phyloP scores from a whole-genome alignment of 2,113 vertebrate species.

The Speoplatyrhinus poulsoni region DNA sequence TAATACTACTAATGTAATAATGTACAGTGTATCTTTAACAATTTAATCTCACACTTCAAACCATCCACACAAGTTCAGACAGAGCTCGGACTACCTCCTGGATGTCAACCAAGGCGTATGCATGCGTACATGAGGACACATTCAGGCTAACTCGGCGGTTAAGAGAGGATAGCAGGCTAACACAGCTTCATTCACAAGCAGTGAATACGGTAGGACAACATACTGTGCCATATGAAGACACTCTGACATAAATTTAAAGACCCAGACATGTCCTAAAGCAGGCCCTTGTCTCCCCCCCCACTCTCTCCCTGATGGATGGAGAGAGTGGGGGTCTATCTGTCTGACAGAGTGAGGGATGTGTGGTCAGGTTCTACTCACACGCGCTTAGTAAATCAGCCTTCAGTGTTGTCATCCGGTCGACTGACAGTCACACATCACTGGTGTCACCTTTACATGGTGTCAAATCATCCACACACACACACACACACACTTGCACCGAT shows the following conservation, averaged over 20 bases:
- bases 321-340: constrained; percentile 92
- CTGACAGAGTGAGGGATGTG: constrained; percentile 98
- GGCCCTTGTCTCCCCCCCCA: constrained; percentile 15
- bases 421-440: constrained; percentile 89
- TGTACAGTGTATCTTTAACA: no score
- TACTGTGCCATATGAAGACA: neutral
- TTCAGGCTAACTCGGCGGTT: no score
- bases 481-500: constrained; percentile 16
- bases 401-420: constrained; percentile 90
- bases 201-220: constrained; percentile 1
- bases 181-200: neutral
- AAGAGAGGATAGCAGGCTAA: no score
- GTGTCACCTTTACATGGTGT: constrained; percentile 66
- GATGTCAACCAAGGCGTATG: no score
- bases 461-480: constrained; percentile 2
- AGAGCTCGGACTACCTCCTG: no score
- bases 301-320: constrained; percentile 88
- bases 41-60: no score
- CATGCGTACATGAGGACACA: no score
- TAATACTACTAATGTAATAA: no score
- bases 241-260: constrained; percentile 45
- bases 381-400: constrained; percentile 98
- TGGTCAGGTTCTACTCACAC: constrained; percentile 97
- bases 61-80: no score
- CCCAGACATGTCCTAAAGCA: constrained; percentile 42